Evolutionary conservation across 2,888 invertebrate species (phyloP).

Genomic region (Bellardia bayeri): DNA sequence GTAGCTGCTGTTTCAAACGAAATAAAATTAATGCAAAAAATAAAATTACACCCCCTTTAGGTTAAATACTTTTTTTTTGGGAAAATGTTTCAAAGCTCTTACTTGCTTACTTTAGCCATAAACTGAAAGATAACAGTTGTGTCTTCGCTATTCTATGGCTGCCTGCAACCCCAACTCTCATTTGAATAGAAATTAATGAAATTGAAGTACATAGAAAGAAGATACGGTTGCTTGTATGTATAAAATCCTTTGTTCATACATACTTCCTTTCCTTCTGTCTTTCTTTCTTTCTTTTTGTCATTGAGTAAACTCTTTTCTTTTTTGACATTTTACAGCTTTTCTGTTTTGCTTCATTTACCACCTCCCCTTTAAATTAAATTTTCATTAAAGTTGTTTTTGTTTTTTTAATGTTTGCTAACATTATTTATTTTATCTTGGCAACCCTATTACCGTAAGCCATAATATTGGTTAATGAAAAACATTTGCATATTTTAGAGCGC

Average conservation of each 20-base stretch:
- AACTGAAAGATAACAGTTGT: constrained; percentile 47
- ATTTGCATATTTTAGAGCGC: constrained; percentile 63
- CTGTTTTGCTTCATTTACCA: constrained; percentile 48
- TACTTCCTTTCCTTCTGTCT: too few species aligned
- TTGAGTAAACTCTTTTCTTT: constrained; percentile 63
- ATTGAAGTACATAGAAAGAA: constrained; percentile 32
- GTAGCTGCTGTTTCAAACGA: constrained; percentile 31
- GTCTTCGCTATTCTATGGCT: constrained; percentile 19
- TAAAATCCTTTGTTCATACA: constrained; percentile 58
- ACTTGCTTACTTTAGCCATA: constrained; percentile 45
- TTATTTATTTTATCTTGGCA: constrained; percentile 48
- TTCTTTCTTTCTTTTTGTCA: constrained; percentile 13
- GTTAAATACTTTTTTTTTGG: constrained; percentile 62
- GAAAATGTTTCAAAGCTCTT: constrained; percentile 6
- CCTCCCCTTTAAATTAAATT: neutral
- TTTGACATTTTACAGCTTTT: constrained; percentile 3
- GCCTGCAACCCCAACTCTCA: constrained; percentile 18
- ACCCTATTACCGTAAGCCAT: constrained; percentile 61
- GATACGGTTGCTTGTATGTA: constrained; percentile 14
- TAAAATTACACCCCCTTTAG: constrained; percentile 72
- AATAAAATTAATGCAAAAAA: constrained; percentile 65
- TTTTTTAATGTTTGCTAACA: constrained; percentile 12
- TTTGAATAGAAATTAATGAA: constrained; percentile 55
- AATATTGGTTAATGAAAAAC: constrained; percentile 70
- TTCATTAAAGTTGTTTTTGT: constrained; percentile 3